Evolutionary conservation across 2,888 invertebrate species (phyloP).

Genomic region (Sesamia inferens): DNA sequence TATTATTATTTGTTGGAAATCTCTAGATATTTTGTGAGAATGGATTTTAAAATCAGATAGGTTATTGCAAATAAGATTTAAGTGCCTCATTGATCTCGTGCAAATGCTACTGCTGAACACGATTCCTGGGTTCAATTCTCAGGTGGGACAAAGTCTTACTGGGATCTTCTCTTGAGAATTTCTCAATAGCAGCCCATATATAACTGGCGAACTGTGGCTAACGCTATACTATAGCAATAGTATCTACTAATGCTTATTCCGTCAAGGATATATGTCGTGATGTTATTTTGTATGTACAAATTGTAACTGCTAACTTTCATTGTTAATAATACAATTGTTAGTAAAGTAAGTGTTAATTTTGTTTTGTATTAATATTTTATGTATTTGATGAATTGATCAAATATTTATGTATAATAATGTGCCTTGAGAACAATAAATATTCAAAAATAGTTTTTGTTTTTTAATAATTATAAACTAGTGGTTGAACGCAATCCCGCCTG

Average conservation of each 20-base stretch:
- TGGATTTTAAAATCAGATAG: too few species aligned
- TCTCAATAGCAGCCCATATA: not conserved
- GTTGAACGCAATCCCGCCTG: too few species aligned
- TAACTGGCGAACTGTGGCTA: not conserved
- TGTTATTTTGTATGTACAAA: not conserved
- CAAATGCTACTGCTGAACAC: not conserved
- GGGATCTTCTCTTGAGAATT: not conserved
- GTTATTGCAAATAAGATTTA: not conserved
- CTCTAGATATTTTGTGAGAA: not conserved
- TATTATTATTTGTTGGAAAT: not conserved
- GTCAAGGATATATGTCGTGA: not conserved
- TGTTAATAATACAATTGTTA: not conserved
- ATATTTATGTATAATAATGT: constrained; percentile 10
- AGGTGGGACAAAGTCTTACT: not conserved
- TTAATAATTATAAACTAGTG: too few species aligned
- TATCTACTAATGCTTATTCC: not conserved
- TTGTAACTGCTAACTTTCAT: not conserved
- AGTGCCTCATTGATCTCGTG: too few species aligned
- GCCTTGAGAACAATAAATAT: constrained; percentile 31
- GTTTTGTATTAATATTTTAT: not conserved
- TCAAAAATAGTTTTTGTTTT: not conserved
- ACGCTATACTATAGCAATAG: too few species aligned
- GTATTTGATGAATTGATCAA: not conserved
- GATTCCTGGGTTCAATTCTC: not conserved
- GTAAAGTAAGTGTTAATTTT: not conserved